phyloP scores from a whole-genome alignment of 2,797 vertebrate genomes.

The Austrolebias charrua region DNA sequence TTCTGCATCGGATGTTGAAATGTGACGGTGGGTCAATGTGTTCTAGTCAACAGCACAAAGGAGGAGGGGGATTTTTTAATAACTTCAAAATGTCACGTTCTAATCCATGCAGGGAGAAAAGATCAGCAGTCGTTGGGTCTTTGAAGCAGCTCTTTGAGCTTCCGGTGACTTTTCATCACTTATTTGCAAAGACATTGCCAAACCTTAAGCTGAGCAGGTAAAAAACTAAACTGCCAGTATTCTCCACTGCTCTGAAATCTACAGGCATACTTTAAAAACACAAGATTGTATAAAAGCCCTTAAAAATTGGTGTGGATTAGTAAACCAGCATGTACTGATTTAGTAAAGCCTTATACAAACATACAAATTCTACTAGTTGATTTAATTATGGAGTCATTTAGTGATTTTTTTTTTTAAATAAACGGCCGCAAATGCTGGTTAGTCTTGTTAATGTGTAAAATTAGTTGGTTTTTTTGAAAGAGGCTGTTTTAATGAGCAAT shows the following conservation, averaged over 20 bases:
- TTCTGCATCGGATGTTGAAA: constrained; percentile 34
- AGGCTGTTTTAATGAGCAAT: not conserved
- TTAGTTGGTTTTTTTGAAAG: not conserved
- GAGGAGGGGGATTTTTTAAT: constrained; percentile 41
- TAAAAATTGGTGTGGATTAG: not conserved
- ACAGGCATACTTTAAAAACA: not conserved
- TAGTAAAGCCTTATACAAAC: constrained; percentile 6
- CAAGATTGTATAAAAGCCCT: not conserved
- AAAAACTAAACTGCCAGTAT: constrained; percentile 17
- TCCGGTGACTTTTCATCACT: constrained; percentile 18
- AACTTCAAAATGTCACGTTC: constrained; percentile 58
- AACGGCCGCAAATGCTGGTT: not conserved
- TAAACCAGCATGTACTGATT: not conserved
- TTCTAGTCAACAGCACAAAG: constrained; percentile 32
- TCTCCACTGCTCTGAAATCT: not conserved
- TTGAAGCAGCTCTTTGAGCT: constrained; percentile 3
- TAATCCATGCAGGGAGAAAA: constrained; percentile 28
- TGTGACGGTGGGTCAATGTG: constrained; percentile 30
- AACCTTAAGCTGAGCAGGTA: constrained; percentile 11
- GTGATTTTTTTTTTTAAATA: constrained; percentile 3
- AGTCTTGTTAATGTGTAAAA: not conserved
- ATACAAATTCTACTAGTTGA: not conserved
- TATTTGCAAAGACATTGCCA: constrained; percentile 20
- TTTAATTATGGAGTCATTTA: constrained; percentile 1
- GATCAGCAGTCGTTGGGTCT: constrained; percentile 27